Base-by-base conservation (phyloP, 2,797 vertebrate genomes). In the Todus mexicanus region DNA sequence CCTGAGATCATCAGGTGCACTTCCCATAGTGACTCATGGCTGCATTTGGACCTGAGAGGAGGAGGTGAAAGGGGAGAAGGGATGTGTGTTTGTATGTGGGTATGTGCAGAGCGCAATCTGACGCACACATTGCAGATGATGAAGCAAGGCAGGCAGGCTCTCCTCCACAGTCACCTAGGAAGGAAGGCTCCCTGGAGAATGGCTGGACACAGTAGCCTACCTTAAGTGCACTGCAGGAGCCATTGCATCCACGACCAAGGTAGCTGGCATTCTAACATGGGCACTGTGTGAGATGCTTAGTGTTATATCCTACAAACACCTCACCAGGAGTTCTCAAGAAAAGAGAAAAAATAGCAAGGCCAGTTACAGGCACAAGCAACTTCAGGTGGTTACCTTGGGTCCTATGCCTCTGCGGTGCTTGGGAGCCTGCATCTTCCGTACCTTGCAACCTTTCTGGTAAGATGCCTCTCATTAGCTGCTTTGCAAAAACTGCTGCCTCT, bases 51-150 rank as follows among this genome's bases (percentile, higher is more conserved):
- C 20, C 48, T 0, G 1, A 63, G 33, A 42, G 64, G 69, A 90
- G 68, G 78, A 92, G 89, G 87, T 64, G 91, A 95, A 93, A 92
- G 81, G 79, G 57, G 35, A 94, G 72, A 45, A 89, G 64, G 26
- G 74, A 10, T 59, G 63, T 42, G 75, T 10, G 13, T 38, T 50
- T 29, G 78, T 9, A 45, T 0, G 33, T 69, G 83, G 66, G 80
- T 86, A 31, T 0, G 1, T 3, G 27, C 33, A 19, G n/a, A 78
- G 10, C 0, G 8, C 72, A 84, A 54, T 33, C 20, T 5, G 12
- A 88, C 66, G 66, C 79, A 73, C 0, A 5, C 25, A 3, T 56
- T 0, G 20, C 33, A 20, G 61, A 17, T n/a, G 63, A 37, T 73
- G 77, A 91, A 56, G 68, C 59, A 78, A 86, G 70, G 70, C 73